Conservation (phyloP, 2,113 vertebrate genomes). For the Craseonycteris thonglongyai region DNA sequence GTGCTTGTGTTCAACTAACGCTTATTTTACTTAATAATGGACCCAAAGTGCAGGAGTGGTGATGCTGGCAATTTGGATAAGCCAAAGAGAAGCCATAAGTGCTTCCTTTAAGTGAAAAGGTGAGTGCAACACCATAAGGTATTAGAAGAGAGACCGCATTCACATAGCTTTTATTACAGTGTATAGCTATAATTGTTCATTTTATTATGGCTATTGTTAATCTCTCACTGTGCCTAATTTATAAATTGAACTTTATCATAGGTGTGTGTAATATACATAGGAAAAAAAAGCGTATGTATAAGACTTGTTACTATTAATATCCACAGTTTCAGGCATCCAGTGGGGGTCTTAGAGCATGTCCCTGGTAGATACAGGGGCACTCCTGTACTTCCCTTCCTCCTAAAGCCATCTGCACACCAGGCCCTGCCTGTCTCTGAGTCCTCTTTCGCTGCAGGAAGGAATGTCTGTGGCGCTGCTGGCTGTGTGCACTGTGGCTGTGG, state of each 20-base stretch:
- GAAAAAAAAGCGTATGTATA: neutral
- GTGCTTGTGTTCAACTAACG: neutral
- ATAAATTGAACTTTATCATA: neutral
- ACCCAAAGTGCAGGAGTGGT: neutral
- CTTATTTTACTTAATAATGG: neutral
- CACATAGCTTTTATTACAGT: neutral
- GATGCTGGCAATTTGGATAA: neutral
- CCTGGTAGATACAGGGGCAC: no score
- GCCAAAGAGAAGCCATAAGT: neutral
- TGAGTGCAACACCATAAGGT: neutral
- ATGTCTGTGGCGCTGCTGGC: neutral
- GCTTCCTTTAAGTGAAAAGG: neutral
- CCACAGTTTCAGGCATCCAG: neutral
- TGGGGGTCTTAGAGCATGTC: neutral
- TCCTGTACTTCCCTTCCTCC: neutral
- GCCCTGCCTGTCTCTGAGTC: neutral
- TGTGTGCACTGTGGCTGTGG: rapidly evolving
- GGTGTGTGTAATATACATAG: neutral
- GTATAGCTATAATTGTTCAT: neutral
- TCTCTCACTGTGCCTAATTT: neutral
- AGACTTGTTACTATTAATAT: no score
- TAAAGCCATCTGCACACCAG: neutral
- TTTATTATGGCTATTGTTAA: neutral
- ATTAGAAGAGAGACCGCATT: neutral
- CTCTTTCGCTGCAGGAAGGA: neutral